A percentile compares a stretch with the other conserved stretches of the same genome.
phyloP scores from a whole-genome alignment of 2,888 invertebrate genomes.

The Cheilosia vernalis region DNA sequence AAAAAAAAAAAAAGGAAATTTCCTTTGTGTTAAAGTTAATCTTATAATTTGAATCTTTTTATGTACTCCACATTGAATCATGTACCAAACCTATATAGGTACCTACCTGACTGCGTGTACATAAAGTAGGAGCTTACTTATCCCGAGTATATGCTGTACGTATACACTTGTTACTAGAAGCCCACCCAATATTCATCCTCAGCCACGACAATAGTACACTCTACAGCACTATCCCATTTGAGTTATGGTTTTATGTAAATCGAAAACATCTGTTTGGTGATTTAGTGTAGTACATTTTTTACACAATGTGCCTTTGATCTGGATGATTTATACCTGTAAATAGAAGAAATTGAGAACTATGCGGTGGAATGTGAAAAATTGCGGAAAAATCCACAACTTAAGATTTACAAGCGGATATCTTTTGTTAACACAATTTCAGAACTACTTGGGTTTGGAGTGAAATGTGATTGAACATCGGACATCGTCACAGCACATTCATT shows the following conservation, averaged over 20 bases:
- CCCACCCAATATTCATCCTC: conserved; percentile 8
- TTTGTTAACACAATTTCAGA: neutral
- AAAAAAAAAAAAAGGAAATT: conserved; percentile 16
- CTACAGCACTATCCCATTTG: conserved; percentile 1
- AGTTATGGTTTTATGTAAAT: neutral
- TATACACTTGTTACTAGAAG: conserved; percentile 36
- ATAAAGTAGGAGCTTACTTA: conserved; percentile 49
- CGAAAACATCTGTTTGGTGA: conserved; percentile 16
- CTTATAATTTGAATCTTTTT: conserved; percentile 47
- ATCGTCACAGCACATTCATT: too few relatives aligned
- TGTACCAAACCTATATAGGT: neutral
- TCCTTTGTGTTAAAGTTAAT: conserved; percentile 59
- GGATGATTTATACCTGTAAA: conserved; percentile 14
- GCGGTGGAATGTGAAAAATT: neutral
- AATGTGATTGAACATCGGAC: too few relatives aligned
- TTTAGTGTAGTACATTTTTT: neutral
- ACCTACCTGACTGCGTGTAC: conserved; percentile 47
- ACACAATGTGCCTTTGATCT: conserved; percentile 2
- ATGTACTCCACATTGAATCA: conserved; percentile 1
- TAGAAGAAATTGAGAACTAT: neutral
- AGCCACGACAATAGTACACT: conserved; percentile 7
- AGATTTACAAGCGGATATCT: neutral
- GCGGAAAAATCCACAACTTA: neutral
- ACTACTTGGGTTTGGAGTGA: neutral
- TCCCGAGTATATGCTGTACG: neutral